phyloP scores from a whole-genome alignment of 1,140 invertebrate species.

The Hypothenemus hampei region DNA sequence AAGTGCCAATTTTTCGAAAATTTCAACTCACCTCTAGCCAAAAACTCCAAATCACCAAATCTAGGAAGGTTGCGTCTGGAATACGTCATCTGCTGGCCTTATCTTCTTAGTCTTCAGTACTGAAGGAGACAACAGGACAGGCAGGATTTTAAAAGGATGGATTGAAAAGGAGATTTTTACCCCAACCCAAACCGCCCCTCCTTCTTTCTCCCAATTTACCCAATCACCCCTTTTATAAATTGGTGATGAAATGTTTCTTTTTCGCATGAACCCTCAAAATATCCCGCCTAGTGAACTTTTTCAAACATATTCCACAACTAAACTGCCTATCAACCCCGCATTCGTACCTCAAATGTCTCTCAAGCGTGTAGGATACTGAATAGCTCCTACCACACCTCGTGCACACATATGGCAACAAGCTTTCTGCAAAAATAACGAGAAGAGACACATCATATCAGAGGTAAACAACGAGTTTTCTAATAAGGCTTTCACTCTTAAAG shows the following conservation, averaged over 20 bases:
- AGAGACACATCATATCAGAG: background rate
- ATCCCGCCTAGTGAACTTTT: conserved; percentile 27
- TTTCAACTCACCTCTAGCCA: too few relatives aligned
- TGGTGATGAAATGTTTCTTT: conserved; percentile 36
- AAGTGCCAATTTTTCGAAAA: background rate
- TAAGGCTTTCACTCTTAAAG: too few relatives aligned
- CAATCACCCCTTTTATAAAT: conserved; percentile 20
- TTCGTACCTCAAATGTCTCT: conserved; percentile 36
- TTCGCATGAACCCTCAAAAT: conserved; percentile 27
- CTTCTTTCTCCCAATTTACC: background rate
- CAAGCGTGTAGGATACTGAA: conserved; percentile 45
- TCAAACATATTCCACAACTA: conserved; percentile 47
- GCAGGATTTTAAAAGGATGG: too few relatives aligned
- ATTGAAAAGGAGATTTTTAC: too few relatives aligned
- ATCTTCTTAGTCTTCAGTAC: too few relatives aligned
- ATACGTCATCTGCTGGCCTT: too few relatives aligned
- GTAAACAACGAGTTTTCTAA: background rate
- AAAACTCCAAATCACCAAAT: too few relatives aligned
- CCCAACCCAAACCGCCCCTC: background rate
- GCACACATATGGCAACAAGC: conserved; percentile 39
- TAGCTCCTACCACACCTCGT: conserved; percentile 47
- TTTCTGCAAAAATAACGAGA: conserved; percentile 36
- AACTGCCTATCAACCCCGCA: conserved; percentile 29
- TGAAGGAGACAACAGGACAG: too few relatives aligned
- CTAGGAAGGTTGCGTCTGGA: too few relatives aligned